Evolutionary conservation across 2,113 vertebrate genomes (phyloP).

Genomic region (Nesoenas mayeri): DNA sequence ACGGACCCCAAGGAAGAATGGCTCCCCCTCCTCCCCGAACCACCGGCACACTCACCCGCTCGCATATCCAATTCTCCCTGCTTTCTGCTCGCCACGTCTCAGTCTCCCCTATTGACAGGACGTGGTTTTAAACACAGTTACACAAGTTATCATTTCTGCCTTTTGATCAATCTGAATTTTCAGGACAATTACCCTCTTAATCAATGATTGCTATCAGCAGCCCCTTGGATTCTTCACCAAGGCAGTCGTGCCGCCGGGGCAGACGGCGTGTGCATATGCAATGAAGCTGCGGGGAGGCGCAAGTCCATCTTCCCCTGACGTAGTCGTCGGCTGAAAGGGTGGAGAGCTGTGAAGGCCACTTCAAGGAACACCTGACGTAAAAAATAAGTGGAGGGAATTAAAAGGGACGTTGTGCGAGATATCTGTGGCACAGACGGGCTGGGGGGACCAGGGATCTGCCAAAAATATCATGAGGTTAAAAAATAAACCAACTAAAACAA

Average conservation of each 20-base stretch:
- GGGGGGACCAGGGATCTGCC: background rate
- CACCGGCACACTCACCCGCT: constrained; percentile 39
- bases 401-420: background rate
- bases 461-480: background rate
- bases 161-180: constrained; percentile 85
- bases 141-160: constrained; percentile 84
- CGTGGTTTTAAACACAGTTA: constrained; percentile 81
- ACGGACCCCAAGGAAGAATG: constrained; percentile 75
- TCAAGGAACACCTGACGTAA: constrained; percentile 74
- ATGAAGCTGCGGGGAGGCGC: constrained; percentile 74
- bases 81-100: constrained; percentile 72
- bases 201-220: constrained; percentile 84
- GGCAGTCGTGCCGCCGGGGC: constrained; percentile 74
- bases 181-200: constrained; percentile 85
- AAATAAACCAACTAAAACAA: constrained; percentile 47
- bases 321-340: constrained; percentile 60
- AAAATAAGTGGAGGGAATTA: constrained; percentile 35
- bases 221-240: constrained; percentile 75
- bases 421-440: background rate
- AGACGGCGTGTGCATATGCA: constrained; percentile 76
- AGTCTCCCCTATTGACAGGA: constrained; percentile 78
- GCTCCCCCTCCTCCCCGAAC: constrained; percentile 52
- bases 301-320: constrained; percentile 71
- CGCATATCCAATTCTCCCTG: constrained; percentile 75
- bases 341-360: constrained; percentile 81